Evolutionary conservation across 2,797 vertebrate species (phyloP).

Genomic region (Gymnopithys bicolor): DNA sequence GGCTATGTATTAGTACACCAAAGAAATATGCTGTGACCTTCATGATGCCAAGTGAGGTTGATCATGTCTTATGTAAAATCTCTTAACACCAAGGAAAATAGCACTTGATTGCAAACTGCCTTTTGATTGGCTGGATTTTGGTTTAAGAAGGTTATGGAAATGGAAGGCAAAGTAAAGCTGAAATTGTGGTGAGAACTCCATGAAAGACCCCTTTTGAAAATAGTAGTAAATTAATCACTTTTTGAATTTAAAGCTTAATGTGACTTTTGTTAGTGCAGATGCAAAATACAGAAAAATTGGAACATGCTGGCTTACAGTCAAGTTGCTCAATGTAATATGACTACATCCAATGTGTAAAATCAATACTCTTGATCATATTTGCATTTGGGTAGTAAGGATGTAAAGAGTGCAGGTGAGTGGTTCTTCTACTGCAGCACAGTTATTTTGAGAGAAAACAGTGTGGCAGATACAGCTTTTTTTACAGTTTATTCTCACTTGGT

Average conservation of each 20-base stretch:
- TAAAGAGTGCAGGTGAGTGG: neutral
- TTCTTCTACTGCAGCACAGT: neutral
- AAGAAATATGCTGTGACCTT: neutral
- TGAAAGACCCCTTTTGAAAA: neutral
- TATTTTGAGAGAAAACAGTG: neutral
- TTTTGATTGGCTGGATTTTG: neutral
- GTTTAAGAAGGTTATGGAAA: neutral
- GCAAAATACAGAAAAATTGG: neutral
- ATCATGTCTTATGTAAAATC: neutral
- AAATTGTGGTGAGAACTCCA: neutral
- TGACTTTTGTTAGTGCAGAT: neutral
- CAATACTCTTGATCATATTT: neutral
- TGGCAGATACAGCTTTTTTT: neutral
- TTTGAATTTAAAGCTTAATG: neutral
- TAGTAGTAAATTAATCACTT: neutral
- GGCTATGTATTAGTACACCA: neutral
- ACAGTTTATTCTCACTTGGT: neutral
- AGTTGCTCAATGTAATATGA: neutral
- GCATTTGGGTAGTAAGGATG: neutral
- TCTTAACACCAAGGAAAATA: neutral
- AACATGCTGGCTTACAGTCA: neutral
- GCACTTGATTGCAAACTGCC: neutral
- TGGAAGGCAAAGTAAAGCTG: neutral
- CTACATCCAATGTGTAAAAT: neutral
- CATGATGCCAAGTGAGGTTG: neutral